phyloP scores from a whole-genome alignment of 2,797 vertebrate species.

The Cyclura pinguis region DNA sequence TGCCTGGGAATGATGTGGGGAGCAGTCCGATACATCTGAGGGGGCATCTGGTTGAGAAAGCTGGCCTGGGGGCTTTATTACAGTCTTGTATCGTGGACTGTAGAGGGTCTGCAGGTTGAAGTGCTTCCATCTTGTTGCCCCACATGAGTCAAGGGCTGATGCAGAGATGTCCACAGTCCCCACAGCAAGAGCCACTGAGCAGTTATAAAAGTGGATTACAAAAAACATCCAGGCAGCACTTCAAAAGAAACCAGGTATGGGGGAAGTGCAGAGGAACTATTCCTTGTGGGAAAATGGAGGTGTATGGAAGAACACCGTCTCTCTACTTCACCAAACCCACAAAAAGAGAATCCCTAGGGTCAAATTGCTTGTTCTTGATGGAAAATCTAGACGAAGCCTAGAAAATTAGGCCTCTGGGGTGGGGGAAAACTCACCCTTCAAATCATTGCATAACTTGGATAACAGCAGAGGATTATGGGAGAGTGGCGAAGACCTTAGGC shows the following conservation, averaged over 20 bases:
- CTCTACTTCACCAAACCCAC: not conserved
- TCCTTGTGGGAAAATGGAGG: not conserved
- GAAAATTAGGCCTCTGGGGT: not conserved
- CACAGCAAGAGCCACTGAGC: not conserved
- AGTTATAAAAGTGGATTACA: not conserved
- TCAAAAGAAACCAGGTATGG: not conserved
- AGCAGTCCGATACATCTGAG: not conserved
- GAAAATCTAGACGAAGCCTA: not conserved
- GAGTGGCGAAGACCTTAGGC: not conserved
- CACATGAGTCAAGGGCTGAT: not conserved
- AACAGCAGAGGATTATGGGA: conserved; percentile 7
- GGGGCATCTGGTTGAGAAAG: not conserved
- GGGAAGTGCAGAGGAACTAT: not conserved
- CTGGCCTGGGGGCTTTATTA: not conserved
- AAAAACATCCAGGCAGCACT: not conserved
- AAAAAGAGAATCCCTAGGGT: not conserved
- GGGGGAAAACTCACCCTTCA: not conserved
- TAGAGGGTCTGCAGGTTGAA: not conserved
- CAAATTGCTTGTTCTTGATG: not conserved
- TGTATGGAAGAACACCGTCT: not conserved
- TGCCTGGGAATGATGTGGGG: not conserved
- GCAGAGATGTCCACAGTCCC: not conserved
- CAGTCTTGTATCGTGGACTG: not conserved
- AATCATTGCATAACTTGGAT: not conserved
- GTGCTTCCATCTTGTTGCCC: not conserved